Percentiles rank a stretch among this genome's conserved stretches.
These are phyloP conservation scores for Mythimna impura DNA, from an alignment of 2,888 invertebrate genomes.

Conservation along the genomic window DNA sequence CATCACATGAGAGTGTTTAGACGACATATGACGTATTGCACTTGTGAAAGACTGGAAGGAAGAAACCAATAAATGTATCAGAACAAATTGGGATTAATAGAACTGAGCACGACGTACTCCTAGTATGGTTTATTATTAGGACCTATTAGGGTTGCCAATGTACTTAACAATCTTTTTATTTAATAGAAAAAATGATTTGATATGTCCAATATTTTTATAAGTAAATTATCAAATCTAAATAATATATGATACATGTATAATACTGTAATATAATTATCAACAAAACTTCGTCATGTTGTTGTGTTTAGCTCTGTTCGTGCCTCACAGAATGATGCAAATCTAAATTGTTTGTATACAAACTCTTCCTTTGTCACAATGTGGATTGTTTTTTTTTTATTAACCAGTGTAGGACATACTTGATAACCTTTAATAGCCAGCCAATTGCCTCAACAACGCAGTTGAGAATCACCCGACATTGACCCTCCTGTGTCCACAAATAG, in stretches of 20 bases:
- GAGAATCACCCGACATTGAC: slow-evolving; percentile 69
- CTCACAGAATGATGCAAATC: no score
- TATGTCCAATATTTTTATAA: no score
- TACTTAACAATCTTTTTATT: not conserved
- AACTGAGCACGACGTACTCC: slow-evolving; percentile 45
- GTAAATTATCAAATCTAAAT: no score
- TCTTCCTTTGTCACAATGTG: not conserved
- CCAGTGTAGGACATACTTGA: slow-evolving; percentile 1
- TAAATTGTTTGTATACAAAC: no score
- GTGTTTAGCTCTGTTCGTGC: no score
- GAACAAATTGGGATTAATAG: slow-evolving; percentile 60
- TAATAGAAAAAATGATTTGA: no score
- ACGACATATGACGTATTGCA: slow-evolving; percentile 54
- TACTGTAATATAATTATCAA: no score
- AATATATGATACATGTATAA: no score
- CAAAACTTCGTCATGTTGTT: no score
- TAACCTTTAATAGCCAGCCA: slow-evolving; percentile 51
- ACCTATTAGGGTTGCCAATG: slow-evolving; percentile 38
- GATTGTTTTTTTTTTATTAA: slow-evolving; percentile 1
- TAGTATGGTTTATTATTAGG: slow-evolving; percentile 47
- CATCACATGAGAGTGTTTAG: slow-evolving; percentile 47
- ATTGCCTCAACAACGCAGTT: slow-evolving; percentile 65
- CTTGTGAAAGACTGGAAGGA: slow-evolving; percentile 54
- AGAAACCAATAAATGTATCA: slow-evolving; percentile 60
- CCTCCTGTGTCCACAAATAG: slow-evolving; percentile 70